Base-by-base conservation (phyloP, 2,888 invertebrate genomes). In the Sepiola atlantica region DNA sequence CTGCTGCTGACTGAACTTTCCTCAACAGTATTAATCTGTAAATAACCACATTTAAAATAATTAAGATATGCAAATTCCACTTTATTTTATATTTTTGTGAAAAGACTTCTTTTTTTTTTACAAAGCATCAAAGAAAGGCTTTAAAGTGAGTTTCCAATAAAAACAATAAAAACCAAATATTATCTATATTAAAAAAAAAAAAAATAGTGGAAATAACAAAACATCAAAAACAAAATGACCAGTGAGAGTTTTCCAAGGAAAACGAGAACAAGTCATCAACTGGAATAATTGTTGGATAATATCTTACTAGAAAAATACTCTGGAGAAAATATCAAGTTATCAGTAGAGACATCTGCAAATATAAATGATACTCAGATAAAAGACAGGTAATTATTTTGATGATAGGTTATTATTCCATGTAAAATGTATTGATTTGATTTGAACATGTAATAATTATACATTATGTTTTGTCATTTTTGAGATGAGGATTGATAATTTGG, bases 291-390 rank as follows among this genome's bases (percentile, higher is more conserved):
- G 35, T 91, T 35, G 54, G 91, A 91, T 24, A 28, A 54, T 91
- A 45, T 91, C 91, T 91, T 91, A 91, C 91, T 91, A 91, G 91
- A 91, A 91, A 91, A 91, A 91, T 91, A 91, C 91, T 91, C 91
- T 91, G 91, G 91, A 91, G 91, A 91, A 91, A 91, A 91, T 91
- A 91, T 91, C 91, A 91, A 91, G 45, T 91, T 91, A 91, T 91
- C 91, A 91, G 91, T 91, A 61, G 61, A 61, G 35, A 91, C 91
- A 91, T 91, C 91, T 91, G 91, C 45, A 91, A 91, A 91, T 91
- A 91, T 45, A 91, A 91, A 91, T 91, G 61, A 61, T 24, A 61
- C 61, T 61, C 61, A 61, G 61, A 61, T 61, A 61, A 61, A 61
- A 61, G 61, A 61, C 61, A 24, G 55, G 45, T 45, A 45, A 45